A percentile compares a stretch with the other conserved stretches of the same genome.
Conservation (phyloP, 1,140 invertebrate species). For the Drosophila bocki region DNA sequence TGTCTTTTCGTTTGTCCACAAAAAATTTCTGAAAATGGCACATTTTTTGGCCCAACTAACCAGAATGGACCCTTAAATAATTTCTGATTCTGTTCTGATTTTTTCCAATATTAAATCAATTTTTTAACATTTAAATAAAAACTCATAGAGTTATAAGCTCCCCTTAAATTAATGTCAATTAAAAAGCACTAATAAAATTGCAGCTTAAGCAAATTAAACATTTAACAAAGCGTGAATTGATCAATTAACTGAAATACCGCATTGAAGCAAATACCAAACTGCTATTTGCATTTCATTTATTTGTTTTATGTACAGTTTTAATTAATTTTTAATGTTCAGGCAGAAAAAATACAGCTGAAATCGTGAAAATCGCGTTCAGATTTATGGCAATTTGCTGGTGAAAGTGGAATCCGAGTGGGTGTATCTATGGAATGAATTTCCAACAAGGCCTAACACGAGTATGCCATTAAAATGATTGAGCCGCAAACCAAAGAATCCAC, state of each 20-base stretch:
- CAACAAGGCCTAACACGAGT: slow-evolving; percentile 71
- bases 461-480: slow-evolving; percentile 77
- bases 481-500: slow-evolving; percentile 73
- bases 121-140: background rate
- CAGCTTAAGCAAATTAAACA: slow-evolving; percentile 43
- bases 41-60: no score
- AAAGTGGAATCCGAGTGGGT: background rate
- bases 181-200: slow-evolving; percentile 2
- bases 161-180: background rate
- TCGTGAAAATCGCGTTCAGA: background rate
- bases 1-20: no score
- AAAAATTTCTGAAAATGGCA: no score
- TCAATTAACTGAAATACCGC: slow-evolving; percentile 44
- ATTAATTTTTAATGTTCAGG: slow-evolving; percentile 44
- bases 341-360: slow-evolving; percentile 19
- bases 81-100: no score
- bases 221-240: slow-evolving; percentile 52
- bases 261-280: slow-evolving; percentile 10
- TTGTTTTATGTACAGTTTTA: slow-evolving; percentile 29
- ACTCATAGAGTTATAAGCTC: background rate
- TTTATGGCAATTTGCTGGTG: slow-evolving; percentile 20
- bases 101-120: background rate
- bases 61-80: no score
- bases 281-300: slow-evolving; percentile 31
- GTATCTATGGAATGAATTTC: slow-evolving; percentile 42